Evolutionary conservation across 2,113 vertebrate genomes (phyloP), one percentile per base, ranked within the genome.

Genomic region (Trachemys scripta): DNA sequence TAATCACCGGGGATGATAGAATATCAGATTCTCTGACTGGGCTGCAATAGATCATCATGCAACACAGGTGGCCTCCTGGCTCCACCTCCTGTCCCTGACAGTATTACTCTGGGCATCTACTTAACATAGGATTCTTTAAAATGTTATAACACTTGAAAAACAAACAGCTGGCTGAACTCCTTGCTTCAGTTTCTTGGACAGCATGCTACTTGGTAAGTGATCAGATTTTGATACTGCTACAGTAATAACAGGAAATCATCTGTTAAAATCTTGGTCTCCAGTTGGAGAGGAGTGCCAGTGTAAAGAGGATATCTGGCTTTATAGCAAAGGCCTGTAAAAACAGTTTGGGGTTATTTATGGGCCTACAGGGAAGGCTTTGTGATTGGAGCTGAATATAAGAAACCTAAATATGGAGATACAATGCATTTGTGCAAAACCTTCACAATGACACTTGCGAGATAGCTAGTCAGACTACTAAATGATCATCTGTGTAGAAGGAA

Each of bases 181-280:
- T 89, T 78, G 38, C 57, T 83, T 95, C 57, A 56, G 82, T 79
- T 57, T 95, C 90, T 89, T 93, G 82, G 90, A 93, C 29, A 90
- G 29, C 50, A 90, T n/a, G 16, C 56, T 95, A 80, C 59, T 94
- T 88, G 72, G 94, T 93, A 96, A 96, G 80, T 42, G 22, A 95
- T 96, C 72, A 19, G 4, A 92, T 96, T 98, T 94, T 96, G 85
- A 97, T 94, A 88, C 29, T 72, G 56, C 72, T 91, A 82, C 69
- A 94, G 76, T 92, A 97, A 92, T 76, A 97, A 96, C 93, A 97
- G 93, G 95, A 96, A 96, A 94, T 90, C 75, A 97, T 88, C 89
- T 95, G 89, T 91, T 96, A 96, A 62, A 93, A 94, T 95, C 88
- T 96, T 95, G 92, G 83, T 89, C 81, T 92, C 80, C 85, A 92